phyloP scores from a whole-genome alignment of 1,140 invertebrate species.

The Adoxophyes honmai region DNA sequence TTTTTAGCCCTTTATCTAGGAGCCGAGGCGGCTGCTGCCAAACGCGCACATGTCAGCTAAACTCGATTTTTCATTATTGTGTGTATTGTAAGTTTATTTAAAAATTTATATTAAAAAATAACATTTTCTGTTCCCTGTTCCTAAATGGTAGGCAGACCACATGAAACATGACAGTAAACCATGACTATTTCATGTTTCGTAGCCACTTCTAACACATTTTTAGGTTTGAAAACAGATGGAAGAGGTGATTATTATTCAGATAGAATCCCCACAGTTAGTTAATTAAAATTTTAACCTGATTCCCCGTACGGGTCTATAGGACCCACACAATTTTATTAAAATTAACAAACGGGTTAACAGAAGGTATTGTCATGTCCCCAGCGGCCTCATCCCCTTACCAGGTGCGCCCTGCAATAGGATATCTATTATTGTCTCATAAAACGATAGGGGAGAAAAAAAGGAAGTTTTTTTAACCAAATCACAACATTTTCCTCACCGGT shows the following conservation, averaged over 20 bases:
- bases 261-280: constrained; percentile 2
- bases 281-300: background rate
- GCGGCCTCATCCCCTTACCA: constrained; percentile 1
- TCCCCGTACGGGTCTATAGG: background rate
- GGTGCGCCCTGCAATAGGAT: background rate
- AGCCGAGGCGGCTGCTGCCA: too few species aligned
- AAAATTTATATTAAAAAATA: background rate
- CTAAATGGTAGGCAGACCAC: too few species aligned
- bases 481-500: background rate
- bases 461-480: background rate
- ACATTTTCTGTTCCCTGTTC: background rate
- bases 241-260: background rate
- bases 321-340: constrained; percentile 6
- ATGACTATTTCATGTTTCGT: background rate
- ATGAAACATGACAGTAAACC: background rate
- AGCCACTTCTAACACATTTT: too few species aligned
- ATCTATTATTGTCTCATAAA: background rate
- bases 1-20: too few species aligned
- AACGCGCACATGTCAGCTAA: too few species aligned
- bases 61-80: background rate
- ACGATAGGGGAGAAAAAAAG: background rate
- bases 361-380: background rate
- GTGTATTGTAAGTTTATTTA: too few species aligned
- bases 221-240: too few species aligned
- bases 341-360: background rate